Conservation (phyloP, 2,888 invertebrate species). For the Morpho helenor region DNA sequence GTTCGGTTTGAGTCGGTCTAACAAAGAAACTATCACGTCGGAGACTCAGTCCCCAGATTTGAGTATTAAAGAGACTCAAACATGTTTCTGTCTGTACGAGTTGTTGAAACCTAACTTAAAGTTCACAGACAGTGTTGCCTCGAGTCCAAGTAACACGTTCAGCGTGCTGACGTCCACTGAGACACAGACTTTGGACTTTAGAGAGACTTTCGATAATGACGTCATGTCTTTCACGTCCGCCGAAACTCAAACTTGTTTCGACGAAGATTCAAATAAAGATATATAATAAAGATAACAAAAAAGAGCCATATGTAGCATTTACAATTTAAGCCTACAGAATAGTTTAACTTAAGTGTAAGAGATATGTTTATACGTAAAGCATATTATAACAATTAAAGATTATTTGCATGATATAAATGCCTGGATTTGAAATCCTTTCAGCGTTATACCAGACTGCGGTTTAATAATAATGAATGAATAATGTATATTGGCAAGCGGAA, state of each 20-base stretch:
- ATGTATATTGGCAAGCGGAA: constrained; percentile 34
- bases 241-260: constrained; percentile 60
- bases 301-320: too few species aligned
- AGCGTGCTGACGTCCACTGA: constrained; percentile 51
- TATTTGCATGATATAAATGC: too few species aligned
- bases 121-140: constrained; percentile 46
- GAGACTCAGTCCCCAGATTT: constrained; percentile 52
- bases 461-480: too few species aligned
- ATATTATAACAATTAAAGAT: too few species aligned
- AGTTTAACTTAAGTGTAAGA: too few species aligned
- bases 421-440: too few species aligned
- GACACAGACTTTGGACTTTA: constrained; percentile 52
- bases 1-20: constrained; percentile 48
- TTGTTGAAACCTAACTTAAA: constrained; percentile 42
- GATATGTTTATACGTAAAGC: too few species aligned
- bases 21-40: constrained; percentile 57
- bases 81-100: constrained; percentile 55
- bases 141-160: constrained; percentile 37
- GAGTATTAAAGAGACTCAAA: constrained; percentile 66
- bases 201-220: constrained; percentile 37
- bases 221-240: constrained; percentile 50
- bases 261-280: constrained; percentile 29
- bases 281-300: constrained; percentile 18
- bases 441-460: too few species aligned
- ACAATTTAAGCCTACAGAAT: too few species aligned